Base-by-base conservation (phyloP, 2,888 invertebrate genomes). In the Drosophila nigricruria region DNA sequence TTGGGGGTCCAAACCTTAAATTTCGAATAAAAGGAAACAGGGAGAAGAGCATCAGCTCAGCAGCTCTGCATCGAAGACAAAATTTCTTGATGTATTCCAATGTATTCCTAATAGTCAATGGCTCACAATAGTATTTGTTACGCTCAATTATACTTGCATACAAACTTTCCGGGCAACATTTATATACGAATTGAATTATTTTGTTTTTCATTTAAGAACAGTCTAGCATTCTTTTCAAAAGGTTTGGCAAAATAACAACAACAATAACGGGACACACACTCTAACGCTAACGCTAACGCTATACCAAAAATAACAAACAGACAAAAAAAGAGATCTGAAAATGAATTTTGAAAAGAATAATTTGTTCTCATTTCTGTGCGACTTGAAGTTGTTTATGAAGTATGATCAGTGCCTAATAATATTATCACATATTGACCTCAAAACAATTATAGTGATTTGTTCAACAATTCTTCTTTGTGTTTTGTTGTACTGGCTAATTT, bases 401-500 rank as follows among this genome's bases (percentile, higher is more conserved):
- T 53, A 27, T 62, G 58, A 77, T 25, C 38, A 62, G 27, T 66
- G 47, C 14, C 10, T 61, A n/a, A 38, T 20, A 12, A 36, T 61
- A 43, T 3, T 56, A 9, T 18, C 47, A 10, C 47, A 40, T 2
- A 43, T 16, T n/a, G 16, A 9, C 20, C 34, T 49, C 3, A 49
- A 30, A 34, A 9, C 20, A 36, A 14, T 57, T 4, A 1, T 43
- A 12, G 47, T 57, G 23, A 14, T 66, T 30, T 12, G 32, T 47
- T 38, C 52, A 2, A 0, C 58, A 10, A 32, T 75, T 47, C 3
- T 67, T 16, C 5, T 75, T 8, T 14, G 27, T 16, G 4, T 64
- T 9, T 30, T 47, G 23, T 30, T 77, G 20, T 91, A 89, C 65
- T 91, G 90, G 90, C 12, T 89, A 20, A 80, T 85, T 73, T 91